Conservation (phyloP, 1,140 invertebrate species). For the Aphaenogaster ashmeadi region DNA sequence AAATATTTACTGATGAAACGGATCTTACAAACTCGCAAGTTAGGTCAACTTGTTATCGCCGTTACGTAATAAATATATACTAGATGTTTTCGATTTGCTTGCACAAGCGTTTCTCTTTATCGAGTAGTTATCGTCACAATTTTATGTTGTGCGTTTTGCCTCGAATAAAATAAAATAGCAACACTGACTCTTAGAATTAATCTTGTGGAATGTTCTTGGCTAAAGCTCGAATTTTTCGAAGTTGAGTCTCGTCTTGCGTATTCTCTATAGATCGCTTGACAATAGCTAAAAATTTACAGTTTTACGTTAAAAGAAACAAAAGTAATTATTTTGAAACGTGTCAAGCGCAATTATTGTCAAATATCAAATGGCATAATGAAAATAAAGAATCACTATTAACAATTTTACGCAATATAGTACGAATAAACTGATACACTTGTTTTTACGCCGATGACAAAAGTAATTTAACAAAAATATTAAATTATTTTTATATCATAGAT, state of each 20-base stretch:
- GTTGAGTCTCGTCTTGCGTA: conserved; percentile 14
- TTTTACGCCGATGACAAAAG: background rate
- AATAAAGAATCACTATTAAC: background rate
- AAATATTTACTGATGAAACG: conserved; percentile 7
- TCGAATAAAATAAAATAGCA: conserved; percentile 6
- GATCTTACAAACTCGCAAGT: conserved; percentile 10
- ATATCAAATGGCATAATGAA: background rate
- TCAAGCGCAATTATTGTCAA: conserved; percentile 22
- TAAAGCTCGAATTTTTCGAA: background rate
- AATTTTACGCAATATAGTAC: background rate
- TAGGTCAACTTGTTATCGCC: conserved; percentile 28
- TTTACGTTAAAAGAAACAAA: conserved; percentile 10
- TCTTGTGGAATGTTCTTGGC: background rate
- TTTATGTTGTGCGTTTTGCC: conserved; percentile 20
- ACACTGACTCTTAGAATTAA: conserved; percentile 15
- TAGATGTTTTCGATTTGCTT: conserved; percentile 1
- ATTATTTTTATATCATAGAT: conserved; percentile 1
- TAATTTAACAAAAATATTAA: conserved; percentile 10
- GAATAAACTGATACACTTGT: background rate
- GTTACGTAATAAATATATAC: conserved; percentile 27
- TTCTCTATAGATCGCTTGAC: background rate
- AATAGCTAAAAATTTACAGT: background rate
- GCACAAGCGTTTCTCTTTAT: conserved; percentile 19
- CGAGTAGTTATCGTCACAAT: background rate
- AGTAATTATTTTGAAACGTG: conserved; percentile 2